Base-by-base conservation (phyloP, 2,113 vertebrate genomes). In the Arenaria interpres region DNA sequence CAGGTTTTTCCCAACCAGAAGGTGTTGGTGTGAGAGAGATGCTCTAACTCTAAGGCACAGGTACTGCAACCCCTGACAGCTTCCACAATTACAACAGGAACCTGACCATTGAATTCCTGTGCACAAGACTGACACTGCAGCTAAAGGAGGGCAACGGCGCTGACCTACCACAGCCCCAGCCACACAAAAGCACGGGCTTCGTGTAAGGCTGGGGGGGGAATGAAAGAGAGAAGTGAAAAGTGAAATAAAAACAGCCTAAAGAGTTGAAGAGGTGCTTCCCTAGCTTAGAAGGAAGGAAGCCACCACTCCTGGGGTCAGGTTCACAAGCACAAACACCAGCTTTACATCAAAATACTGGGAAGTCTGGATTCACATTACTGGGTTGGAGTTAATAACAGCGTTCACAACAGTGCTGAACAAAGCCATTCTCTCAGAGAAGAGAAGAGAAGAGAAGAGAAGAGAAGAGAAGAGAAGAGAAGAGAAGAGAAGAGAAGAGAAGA, bases 151-250 rank as follows among this genome's bases (percentile, higher is more conserved):
- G 39, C 48, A 74, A 64, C 28, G 21, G 24, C 10, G 2, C 32
- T 27, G 45, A 77, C 15, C 21, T 27, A 23, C 24, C 59, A 35
- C 14, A 59, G 67, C 28, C 45, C 35, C 32, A 24, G 13, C 12
- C 28, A 57, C 25, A 53, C 27, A 88, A 76, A 75, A 56, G 24
- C 45, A 43, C 0, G 2, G 50, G 18, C 19, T 88, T 59, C 62
- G 19, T 69, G 37, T 11, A 78, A 81, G 32, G 7, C 19, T 4
- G 6, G 3, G 1, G 8, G 4, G 4, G 1, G 7, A 82, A 45
- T 1, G 5, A 71, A 77, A 62, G 2, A 82, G 23, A 35, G 22
- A 27, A 80, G 32, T 20, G 30, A 17, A 50, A 89, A 53, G 6
- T 33, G 51, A 73, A 87, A 51, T 17, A 54, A 69, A 76, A 88